These are phyloP conservation scores for Dynastes grantii DNA, from an alignment of 2,888 invertebrate genomes.

Conservation along the genomic window DNA sequence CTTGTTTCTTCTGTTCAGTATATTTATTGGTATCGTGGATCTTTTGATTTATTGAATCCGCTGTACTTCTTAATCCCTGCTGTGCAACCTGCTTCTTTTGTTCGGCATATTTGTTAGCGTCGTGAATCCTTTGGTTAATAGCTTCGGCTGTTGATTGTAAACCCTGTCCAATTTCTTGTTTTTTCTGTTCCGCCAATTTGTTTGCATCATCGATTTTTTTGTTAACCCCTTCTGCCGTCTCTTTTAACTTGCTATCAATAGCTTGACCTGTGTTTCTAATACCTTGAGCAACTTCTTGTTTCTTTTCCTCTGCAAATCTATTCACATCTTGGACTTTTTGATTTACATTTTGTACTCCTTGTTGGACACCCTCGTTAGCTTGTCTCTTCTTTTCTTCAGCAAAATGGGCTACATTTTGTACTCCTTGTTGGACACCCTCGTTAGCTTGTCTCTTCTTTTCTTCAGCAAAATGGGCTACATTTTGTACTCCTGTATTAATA, in stretches of 20 bases:
- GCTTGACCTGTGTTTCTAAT: conserved; percentile 53
- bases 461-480: conserved; percentile 45
- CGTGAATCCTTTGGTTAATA: conserved; percentile 51
- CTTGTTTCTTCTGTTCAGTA: conserved; percentile 47
- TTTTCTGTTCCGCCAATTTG: conserved; percentile 52
- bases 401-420: conserved; percentile 40
- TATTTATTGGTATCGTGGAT: conserved; percentile 47
- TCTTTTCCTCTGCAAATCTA: conserved; percentile 49
- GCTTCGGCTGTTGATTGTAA: conserved; percentile 42
- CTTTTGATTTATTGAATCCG: conserved; percentile 45
- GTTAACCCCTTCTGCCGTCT: conserved; percentile 51
- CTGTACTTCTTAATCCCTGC: conserved; percentile 43
- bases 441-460: conserved; percentile 46
- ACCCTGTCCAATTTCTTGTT: conserved; percentile 46
- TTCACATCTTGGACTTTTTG: conserved; percentile 53
- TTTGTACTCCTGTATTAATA: conserved; percentile 52
- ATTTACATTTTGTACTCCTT: conserved; percentile 38
- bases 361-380: conserved; percentile 36
- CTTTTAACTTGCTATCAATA: conserved; percentile 63
- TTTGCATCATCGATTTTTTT: conserved; percentile 53
- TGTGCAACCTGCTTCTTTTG: conserved; percentile 46
- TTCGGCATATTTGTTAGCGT: conserved; percentile 52
- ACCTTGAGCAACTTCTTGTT: conserved; percentile 50
- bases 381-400: conserved; percentile 49
- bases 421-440: conserved; percentile 29